Conservation (phyloP, 2,888 invertebrate genomes). For the Tetragonula carbonaria region DNA sequence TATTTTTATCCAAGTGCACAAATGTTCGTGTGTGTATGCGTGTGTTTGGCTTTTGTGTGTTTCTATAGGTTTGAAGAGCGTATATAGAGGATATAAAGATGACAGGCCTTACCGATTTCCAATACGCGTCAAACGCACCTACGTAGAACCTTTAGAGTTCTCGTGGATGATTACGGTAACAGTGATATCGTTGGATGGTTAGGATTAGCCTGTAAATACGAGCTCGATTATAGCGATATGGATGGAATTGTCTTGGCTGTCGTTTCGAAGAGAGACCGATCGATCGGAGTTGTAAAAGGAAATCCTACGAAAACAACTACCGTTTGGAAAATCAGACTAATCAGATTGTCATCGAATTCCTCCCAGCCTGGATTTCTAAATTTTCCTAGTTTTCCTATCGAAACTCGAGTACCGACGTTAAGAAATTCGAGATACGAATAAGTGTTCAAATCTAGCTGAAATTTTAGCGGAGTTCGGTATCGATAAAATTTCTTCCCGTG, state of each 20-base stretch:
- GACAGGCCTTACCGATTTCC: conserved; percentile 47
- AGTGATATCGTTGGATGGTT: conserved; percentile 12
- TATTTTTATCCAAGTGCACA: conserved; percentile 2
- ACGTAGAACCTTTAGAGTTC: conserved; percentile 61
- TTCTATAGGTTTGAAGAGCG: conserved; percentile 17
- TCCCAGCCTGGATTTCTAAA: background rate
- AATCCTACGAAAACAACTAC: background rate
- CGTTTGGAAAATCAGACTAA: background rate
- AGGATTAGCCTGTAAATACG: background rate
- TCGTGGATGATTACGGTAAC: conserved; percentile 44
- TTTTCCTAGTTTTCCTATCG: background rate
- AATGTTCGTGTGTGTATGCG: background rate
- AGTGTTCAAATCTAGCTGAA: background rate
- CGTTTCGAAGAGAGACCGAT: background rate
- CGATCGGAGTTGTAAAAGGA: background rate
- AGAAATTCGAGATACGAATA: background rate
- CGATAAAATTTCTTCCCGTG: no score
- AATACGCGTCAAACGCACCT: conserved; percentile 37
- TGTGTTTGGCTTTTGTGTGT: background rate
- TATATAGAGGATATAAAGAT: conserved; percentile 30
- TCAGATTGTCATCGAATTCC: conserved; percentile 6
- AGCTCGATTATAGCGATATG: conserved; percentile 12
- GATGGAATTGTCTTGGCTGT: background rate
- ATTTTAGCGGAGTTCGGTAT: background rate
- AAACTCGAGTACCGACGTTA: background rate